phyloP scores from a whole-genome alignment of 2,113 vertebrate species.

The Miniopterus natalensis region DNA sequence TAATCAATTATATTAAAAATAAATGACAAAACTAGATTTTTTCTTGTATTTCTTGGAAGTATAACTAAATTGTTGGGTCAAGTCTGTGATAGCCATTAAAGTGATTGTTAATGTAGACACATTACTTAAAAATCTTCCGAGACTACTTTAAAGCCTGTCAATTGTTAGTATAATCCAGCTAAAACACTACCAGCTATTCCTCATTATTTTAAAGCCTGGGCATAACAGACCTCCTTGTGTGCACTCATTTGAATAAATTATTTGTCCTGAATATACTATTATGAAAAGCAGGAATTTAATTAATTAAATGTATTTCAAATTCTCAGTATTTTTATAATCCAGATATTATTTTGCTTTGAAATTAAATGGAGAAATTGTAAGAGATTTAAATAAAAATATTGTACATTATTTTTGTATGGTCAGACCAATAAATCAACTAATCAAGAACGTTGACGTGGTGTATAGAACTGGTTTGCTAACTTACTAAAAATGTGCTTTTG shows the following conservation, averaged over 20 bases:
- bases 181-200: neutral
- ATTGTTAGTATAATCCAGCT: neutral
- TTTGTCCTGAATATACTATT: neutral
- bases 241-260: neutral
- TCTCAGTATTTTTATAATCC: neutral
- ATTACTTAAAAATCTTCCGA: neutral
- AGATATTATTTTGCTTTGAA: slow-evolving; percentile 12
- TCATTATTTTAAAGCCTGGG: neutral
- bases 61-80: neutral
- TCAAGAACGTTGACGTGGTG: neutral
- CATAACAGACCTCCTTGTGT: neutral
- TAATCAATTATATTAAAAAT: neutral
- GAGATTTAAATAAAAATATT: neutral
- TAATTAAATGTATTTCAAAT: neutral
- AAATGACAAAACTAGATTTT: neutral
- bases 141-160: neutral
- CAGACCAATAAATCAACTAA: neutral
- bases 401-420: neutral
- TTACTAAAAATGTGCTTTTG: neutral
- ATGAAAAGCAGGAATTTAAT: neutral
- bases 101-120: neutral
- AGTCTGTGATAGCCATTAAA: neutral
- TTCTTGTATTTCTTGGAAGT: neutral
- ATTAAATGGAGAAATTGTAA: neutral
- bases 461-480: neutral